Conservation (phyloP, 2,888 invertebrate genomes). For the Elysia crispata region DNA sequence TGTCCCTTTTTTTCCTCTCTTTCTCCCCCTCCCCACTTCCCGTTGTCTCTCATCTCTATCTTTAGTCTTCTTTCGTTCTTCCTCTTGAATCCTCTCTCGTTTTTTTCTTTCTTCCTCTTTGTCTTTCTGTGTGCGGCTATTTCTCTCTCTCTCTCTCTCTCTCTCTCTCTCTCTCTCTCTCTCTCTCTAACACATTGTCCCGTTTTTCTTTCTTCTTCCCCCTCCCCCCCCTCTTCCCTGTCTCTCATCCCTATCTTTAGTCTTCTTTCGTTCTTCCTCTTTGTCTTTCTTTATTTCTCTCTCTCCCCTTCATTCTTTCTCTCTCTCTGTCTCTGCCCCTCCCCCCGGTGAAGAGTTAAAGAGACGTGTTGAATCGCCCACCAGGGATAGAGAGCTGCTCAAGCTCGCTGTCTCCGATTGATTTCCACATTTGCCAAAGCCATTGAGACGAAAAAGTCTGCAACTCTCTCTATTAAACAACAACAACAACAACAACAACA, state of each 20-base stretch:
- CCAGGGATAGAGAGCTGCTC: too few relatives aligned
- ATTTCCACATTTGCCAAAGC: neutral
- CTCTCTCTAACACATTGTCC: constrained; percentile 15
- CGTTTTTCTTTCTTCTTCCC: neutral
- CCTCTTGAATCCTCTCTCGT: neutral
- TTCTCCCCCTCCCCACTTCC: neutral
- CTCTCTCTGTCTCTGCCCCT: neutral
- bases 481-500: too few relatives aligned
- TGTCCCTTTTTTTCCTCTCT: neutral
- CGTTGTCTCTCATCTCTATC: neutral
- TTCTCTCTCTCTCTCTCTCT: constrained; percentile 28
- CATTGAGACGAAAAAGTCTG: neutral
- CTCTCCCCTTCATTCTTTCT: neutral
- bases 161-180: constrained; percentile 33
- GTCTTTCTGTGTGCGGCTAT: constrained; percentile 21
- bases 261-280: neutral
- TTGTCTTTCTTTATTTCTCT: neutral
- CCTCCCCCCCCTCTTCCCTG: neutral
- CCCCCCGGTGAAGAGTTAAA: neutral
- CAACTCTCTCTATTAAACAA: too few relatives aligned
- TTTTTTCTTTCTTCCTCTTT: constrained; percentile 4
- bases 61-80: constrained; percentile 16
- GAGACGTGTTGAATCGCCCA: too few relatives aligned
- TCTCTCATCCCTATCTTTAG: too few relatives aligned
- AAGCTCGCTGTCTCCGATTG: neutral